These are phyloP conservation scores for Whitmania pigra DNA, from an alignment of 1,140 invertebrate species.

Conservation along the genomic window DNA sequence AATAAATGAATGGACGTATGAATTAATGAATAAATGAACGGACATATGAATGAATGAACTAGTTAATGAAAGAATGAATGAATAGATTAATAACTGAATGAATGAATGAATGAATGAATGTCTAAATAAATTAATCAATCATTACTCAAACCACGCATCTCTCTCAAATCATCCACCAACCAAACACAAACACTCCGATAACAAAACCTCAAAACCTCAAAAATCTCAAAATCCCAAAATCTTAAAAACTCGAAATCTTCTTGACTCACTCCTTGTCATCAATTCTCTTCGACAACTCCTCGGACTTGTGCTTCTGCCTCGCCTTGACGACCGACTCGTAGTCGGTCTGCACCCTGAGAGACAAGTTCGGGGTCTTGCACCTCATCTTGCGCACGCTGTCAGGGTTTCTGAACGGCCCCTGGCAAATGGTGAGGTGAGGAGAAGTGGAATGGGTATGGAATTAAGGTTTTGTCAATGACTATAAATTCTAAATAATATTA, in stretches of 20 bases:
- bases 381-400: slow-evolving; percentile 33
- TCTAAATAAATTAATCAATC: too few species aligned
- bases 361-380: slow-evolving; percentile 40
- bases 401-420: slow-evolving; percentile 42
- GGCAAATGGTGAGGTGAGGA: neutral
- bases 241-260: too few species aligned
- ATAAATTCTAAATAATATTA: neutral
- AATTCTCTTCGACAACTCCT: slow-evolving; percentile 39
- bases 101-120: too few species aligned
- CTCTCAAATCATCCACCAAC: too few species aligned
- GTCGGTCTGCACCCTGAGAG: slow-evolving; percentile 37
- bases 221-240: too few species aligned
- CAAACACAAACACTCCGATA: too few species aligned
- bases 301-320: slow-evolving; percentile 34
- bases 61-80: neutral
- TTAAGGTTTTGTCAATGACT: neutral
- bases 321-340: slow-evolving; percentile 39
- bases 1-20: neutral
- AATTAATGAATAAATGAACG: neutral
- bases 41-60: too few species aligned
- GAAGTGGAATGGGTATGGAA: neutral
- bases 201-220: too few species aligned
- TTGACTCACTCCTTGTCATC: slow-evolving; percentile 40
- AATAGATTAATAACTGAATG: neutral
- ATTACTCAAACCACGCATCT: too few species aligned